Percentiles rank a stretch among this genome's conserved stretches.
Evolutionary conservation across 2,113 vertebrate genomes (phyloP).

Genomic region (Python bivittatus): DNA sequence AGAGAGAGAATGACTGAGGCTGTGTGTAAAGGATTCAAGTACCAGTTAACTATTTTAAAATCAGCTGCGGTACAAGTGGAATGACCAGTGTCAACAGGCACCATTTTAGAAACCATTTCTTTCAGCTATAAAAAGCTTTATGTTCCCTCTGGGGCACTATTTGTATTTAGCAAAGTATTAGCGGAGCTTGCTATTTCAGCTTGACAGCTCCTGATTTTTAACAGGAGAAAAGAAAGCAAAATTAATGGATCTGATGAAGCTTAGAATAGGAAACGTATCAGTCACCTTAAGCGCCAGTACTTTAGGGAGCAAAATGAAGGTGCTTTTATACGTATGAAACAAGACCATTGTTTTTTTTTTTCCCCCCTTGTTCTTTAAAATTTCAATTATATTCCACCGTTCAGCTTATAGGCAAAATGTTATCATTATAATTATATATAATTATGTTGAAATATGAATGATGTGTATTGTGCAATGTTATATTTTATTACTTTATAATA

Average conservation of each 20-base stretch:
- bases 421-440: not conserved
- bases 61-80: slow-evolving; percentile 43
- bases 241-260: slow-evolving; percentile 75
- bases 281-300: slow-evolving; percentile 67
- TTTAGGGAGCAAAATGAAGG: slow-evolving; percentile 61
- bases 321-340: slow-evolving; percentile 59
- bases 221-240: slow-evolving; percentile 65
- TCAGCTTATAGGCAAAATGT: not conserved
- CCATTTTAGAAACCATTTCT: slow-evolving; percentile 64
- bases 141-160: slow-evolving; percentile 64
- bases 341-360: slow-evolving; percentile 57
- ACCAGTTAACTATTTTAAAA: slow-evolving; percentile 28
- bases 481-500: not conserved
- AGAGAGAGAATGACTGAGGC: slow-evolving; percentile 17
- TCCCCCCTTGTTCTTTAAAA: slow-evolving; percentile 1
- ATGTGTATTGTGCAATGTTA: not conserved
- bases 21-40: slow-evolving; percentile 30
- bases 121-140: slow-evolving; percentile 51
- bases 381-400: not conserved
- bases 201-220: slow-evolving; percentile 78
- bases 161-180: slow-evolving; percentile 70
- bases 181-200: slow-evolving; percentile 60
- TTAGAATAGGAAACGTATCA: slow-evolving; percentile 76
- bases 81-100: slow-evolving; percentile 63
- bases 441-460: not conserved